Base-by-base conservation (phyloP, 92 coral and sea anemone genomes). In the Phenganax marumi region DNA sequence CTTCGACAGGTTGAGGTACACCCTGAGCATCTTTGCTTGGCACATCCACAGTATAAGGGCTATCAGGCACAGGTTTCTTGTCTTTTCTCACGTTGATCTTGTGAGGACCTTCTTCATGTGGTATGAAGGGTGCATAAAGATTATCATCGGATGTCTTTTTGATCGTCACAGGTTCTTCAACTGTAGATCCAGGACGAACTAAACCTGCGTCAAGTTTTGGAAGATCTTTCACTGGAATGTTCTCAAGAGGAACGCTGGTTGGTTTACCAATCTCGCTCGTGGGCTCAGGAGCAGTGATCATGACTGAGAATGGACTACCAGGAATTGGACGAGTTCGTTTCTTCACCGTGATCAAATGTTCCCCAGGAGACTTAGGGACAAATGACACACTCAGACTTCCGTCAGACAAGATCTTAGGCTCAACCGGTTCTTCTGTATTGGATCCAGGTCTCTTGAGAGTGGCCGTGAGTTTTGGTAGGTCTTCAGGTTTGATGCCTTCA, bases 231-330 rank as follows among this genome's bases (percentile, higher is more conserved):
- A 73, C 82, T 6, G 89, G 89, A 43, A 81, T 73, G 18, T 92
- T 92, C 23, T 77, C 81, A 64, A 88, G 95, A n/a, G 92, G 91
- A 69, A 91, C 91, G 61, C 92, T 90, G 17, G 91, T 85, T 79
- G 98, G 98, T 72, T 97, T 87, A 13, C 98, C 98, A 6, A 95
- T 93, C 17, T 91, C 96, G 78, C 91, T 93, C 0, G 85, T 66
- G 25, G 98, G 98, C 79, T 95, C 98, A 68, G 89, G 95, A 1
- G 98, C 97, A 81, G 93, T 97, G 11, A 95, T 94, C 66, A 95
- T 85, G 76, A 92, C 91, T 19, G 97, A 89, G 91, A 95, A 95
- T 68, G 98, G 98, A 81, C 98, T 95, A 19, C 98, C 98, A 55
- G 93, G 90, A 50, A 95, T 88, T 12, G 91, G 97, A 16, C 87